Evolutionary conservation across 2,113 vertebrate species (phyloP), one percentile per base, ranked within the genome.

Genomic region (Cepphus grylle): DNA sequence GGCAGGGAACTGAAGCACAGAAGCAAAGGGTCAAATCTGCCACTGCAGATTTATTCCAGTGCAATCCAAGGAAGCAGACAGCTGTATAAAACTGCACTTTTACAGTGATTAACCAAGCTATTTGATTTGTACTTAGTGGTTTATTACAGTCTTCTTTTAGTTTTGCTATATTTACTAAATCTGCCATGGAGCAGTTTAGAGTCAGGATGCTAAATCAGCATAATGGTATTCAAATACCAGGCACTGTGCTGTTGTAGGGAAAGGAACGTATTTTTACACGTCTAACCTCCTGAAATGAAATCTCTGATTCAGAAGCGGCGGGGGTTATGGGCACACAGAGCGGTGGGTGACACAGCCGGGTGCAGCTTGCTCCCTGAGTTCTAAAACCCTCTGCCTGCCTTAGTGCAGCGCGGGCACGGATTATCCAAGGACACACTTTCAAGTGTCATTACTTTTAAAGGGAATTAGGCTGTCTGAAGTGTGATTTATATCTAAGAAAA

Each of bases 161-260:
- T 93, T 96, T 96, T 76, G 73, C 74, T 94, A 26, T 94, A 91
- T 95, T 96, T 96, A 91, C 87, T 93, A 70, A 85, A 91, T 87
- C 76, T 92, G 69, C 81, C 3, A 0, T 26, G 42, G 29, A 72
- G 72, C 59, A 86, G 70, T 65, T 88, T 40, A 77, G 76, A 71
- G 79, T 94, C 93, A 95, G 90, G 76, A 49, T 92, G 85, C 90
- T 95, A 96, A 88, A 93, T 93, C 85, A 92, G 82, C 72, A 27
- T 49, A 50, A 90, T 27, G 62, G 45, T 87, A 58, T 77, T 77
- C 53, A 88, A 77, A 49, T 45, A 52, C 36, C 49, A 63, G 53
- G 27, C 74, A 42, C 27, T 43, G 43, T 4, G 56, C 34, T 81
- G 52, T 18, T 56, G 38, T 52, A 17, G 72, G 47, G 82, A 76